Conservation (phyloP, 2,888 invertebrate species). For the Sinelater perroti region DNA sequence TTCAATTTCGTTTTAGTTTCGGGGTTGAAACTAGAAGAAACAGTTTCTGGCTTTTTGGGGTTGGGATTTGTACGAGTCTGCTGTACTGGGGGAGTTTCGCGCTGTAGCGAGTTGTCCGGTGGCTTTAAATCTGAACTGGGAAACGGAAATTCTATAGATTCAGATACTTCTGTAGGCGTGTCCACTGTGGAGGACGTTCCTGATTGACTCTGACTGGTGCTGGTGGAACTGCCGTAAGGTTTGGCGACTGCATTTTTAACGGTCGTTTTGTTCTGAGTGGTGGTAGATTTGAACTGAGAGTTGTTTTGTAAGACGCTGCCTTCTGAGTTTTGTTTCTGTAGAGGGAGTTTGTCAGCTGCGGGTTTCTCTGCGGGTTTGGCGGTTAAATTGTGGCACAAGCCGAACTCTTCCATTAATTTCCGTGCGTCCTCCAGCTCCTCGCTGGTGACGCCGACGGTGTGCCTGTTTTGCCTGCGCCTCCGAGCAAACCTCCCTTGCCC, state of each 20-base stretch:
- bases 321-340: conserved; percentile 63
- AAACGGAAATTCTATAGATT: conserved; percentile 53
- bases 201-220: conserved; percentile 45
- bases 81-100: conserved; percentile 55
- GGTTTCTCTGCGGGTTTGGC: not conserved
- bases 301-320: conserved; percentile 53
- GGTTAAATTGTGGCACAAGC: conserved; percentile 57
- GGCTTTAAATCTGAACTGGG: conserved; percentile 54
- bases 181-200: conserved; percentile 55
- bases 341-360: conserved; percentile 29
- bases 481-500: conserved; percentile 60
- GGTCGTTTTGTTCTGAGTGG: conserved; percentile 42
- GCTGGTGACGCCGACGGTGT: conserved; percentile 84
- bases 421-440: conserved; percentile 84
- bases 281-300: conserved; percentile 40
- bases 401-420: conserved; percentile 74
- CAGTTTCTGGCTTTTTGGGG: conserved; percentile 41
- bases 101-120: conserved; percentile 49
- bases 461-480: conserved; percentile 72
- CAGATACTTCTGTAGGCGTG: conserved; percentile 58
- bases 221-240: conserved; percentile 55
- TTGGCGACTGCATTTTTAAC: conserved; percentile 60
- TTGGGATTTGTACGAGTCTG: not conserved
- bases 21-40: conserved; percentile 43
- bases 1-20: conserved; percentile 42